Conservation (phyloP, 2,113 vertebrate species). For the Panthera leo region DNA sequence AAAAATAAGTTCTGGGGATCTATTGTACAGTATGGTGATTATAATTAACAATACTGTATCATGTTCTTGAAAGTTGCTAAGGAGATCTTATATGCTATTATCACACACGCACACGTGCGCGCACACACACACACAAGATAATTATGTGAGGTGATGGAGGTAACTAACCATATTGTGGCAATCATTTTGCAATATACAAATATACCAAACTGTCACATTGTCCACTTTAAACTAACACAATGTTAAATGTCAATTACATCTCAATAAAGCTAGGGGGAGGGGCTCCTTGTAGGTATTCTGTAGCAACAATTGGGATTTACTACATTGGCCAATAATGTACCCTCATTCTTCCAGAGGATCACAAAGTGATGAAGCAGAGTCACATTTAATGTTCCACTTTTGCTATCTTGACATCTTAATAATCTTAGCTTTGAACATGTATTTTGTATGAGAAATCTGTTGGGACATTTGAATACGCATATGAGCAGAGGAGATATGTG, state of each 20-base stretch:
- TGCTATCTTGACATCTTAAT: neutral
- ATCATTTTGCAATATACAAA: neutral
- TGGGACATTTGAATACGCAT: fast-evolving
- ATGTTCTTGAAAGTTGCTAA: neutral
- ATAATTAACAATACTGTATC: neutral
- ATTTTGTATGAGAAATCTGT: neutral
- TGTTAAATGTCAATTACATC: neutral
- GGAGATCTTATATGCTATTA: neutral
- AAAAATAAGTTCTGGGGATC: neutral
- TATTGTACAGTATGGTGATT: neutral
- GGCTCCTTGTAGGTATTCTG: neutral
- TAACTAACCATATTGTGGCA: neutral
- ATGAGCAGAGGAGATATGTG: neutral
- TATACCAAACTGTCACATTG: neutral
- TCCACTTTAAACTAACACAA: neutral
- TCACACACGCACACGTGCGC: neutral
- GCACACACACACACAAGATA: neutral
- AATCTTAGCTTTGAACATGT: neutral
- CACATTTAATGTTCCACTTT: neutral
- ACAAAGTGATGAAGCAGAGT: neutral
- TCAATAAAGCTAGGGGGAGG: neutral
- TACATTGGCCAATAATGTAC: neutral
- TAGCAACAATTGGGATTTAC: neutral
- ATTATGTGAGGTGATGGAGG: neutral
- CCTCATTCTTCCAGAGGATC: neutral